Conservation (phyloP, 2,113 vertebrate genomes). For the Ciconia stormi region DNA sequence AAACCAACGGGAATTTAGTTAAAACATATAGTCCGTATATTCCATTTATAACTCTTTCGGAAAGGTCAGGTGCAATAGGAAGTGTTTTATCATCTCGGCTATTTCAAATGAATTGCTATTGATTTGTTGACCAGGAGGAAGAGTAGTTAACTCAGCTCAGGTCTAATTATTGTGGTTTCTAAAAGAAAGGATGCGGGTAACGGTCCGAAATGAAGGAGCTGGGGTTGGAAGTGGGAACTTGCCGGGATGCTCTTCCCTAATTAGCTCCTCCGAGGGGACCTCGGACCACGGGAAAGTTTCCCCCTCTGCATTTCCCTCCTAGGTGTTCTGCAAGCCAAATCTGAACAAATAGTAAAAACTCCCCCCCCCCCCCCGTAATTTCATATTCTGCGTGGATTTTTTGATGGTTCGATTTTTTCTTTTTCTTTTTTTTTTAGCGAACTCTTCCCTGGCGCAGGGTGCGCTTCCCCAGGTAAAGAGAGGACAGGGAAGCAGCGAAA, state of each 20-base stretch:
- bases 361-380: too few relatives aligned
- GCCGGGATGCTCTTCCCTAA: slow-evolving; percentile 21
- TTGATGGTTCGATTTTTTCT: background rate
- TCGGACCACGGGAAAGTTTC: background rate
- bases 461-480: background rate
- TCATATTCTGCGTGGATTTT: background rate
- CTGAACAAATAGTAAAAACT: background rate
- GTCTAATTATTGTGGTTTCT: slow-evolving; percentile 36
- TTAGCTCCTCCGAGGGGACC: slow-evolving; percentile 7
- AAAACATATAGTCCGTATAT: background rate
- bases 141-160: slow-evolving; percentile 6
- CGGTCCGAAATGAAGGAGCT: background rate
- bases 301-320: background rate
- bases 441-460: background rate
- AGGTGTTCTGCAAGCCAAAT: background rate
- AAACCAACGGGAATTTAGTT: background rate
- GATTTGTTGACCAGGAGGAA: slow-evolving; percentile 45
- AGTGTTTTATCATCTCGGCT: slow-evolving; percentile 22
- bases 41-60: background rate
- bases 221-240: background rate
- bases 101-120: slow-evolving; percentile 56
- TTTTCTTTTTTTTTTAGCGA: background rate
- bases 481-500: background rate
- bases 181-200: background rate
- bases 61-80: slow-evolving; percentile 14